These are phyloP conservation scores for Pissodes strobi DNA, from an alignment of 1,140 invertebrate species.

Conservation along the genomic window DNA sequence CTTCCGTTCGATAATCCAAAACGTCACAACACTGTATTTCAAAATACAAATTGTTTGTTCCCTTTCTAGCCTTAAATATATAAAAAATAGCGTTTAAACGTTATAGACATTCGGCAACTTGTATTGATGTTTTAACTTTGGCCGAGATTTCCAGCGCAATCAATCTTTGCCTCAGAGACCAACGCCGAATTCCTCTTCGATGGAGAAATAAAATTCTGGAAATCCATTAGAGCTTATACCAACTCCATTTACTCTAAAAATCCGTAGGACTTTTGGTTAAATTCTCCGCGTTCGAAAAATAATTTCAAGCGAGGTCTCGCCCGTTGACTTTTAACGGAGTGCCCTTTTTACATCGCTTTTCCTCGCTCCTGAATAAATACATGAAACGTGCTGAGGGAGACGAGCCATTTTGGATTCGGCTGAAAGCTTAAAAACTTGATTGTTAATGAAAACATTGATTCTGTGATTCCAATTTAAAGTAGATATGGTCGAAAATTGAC, in stretches of 20 bases:
- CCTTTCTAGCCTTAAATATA: too few species aligned
- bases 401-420: neutral
- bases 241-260: conserved; percentile 15
- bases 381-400: neutral
- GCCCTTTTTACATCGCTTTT: conserved; percentile 9
- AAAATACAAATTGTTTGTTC: too few species aligned
- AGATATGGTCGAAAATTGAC: too few species aligned
- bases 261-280: conserved; percentile 5
- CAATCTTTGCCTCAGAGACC: too few species aligned
- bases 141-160: too few species aligned
- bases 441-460: too few species aligned
- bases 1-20: too few species aligned
- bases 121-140: too few species aligned
- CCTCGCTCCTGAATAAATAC: conserved; percentile 9
- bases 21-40: too few species aligned
- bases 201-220: conserved; percentile 4
- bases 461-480: too few species aligned
- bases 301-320: conserved; percentile 9
- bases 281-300: conserved; percentile 11
- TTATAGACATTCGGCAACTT: too few species aligned
- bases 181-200: neutral
- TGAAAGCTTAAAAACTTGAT: neutral
- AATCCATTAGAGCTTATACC: conserved; percentile 18
- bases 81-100: too few species aligned
- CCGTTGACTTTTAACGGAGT: conserved; percentile 20